Evolutionary conservation across 2,797 vertebrate genomes (phyloP), one percentile per base, ranked within the genome.

Genomic region (Poliocrania exsul): DNA sequence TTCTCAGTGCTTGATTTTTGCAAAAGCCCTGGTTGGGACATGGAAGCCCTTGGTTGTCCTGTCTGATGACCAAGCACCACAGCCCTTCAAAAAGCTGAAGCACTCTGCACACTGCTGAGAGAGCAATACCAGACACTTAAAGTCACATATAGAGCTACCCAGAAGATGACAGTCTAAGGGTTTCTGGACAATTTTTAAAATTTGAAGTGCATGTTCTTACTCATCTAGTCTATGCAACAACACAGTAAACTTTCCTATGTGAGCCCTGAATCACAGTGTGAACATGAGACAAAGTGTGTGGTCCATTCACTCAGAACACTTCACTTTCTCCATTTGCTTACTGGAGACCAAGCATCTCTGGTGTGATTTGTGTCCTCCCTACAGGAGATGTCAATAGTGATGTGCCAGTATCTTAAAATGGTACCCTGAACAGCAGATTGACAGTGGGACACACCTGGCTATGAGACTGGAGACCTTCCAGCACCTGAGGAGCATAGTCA

Each of bases 81-180:
- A 71, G 15, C 21, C 50, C 37, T 89, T 71, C 64, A 73, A 64
- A 69, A 94, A 90, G 69, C 14, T 4, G 13, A 79, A 84, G 23
- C 37, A 17, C 9, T 73, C 33, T 40, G 29, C 21, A 31, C 29
- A 13, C 28, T 35, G 13, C 51, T 60, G 26, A 33, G 33, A 47
- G 6, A 87, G 15, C 28, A 87, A 15, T 26, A 58, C 4, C 24
- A 75, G 38, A 18, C 17, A 44, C 16, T 46, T 56, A 21, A 87
- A 91, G 37, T 67, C 16, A 8, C 6, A 9, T 35, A 10, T 24
- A 49, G 29, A 69, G 9, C n/a, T 85, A 33, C 35, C 29, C 38
- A 57, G 80, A 53, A 74, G 15, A 58, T 0, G 2, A 26, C 0
- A 0, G 24, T 13, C 12, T 47, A 46, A 4, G 7, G 3, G 5